These are phyloP conservation scores for Dione juno DNA, from an alignment of 2,888 invertebrate species.

Conservation along the genomic window DNA sequence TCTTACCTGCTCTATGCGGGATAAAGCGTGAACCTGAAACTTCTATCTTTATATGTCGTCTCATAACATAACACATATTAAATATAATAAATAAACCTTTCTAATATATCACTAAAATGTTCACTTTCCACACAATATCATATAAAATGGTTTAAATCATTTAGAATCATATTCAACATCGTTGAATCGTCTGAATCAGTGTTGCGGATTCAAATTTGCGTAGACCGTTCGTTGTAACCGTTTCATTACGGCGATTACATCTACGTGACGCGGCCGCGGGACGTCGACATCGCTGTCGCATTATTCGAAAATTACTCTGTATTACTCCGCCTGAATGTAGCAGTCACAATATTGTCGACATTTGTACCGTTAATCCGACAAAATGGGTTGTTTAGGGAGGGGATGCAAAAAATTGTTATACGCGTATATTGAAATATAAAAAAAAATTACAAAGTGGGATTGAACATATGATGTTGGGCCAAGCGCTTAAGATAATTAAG, in stretches of 20 bases:
- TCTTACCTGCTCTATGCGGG: too few species aligned
- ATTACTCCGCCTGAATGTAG: conserved; percentile 11
- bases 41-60: too few species aligned
- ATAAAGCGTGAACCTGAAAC: too few species aligned
- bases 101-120: background rate
- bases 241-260: conserved; percentile 15
- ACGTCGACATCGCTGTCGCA: conserved; percentile 36
- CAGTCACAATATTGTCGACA: background rate
- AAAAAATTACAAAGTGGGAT: too few species aligned
- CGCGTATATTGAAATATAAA: too few species aligned
- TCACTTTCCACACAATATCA: background rate
- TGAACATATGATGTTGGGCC: too few species aligned
- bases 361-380: background rate
- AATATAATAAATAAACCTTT: too few species aligned
- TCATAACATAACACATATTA: too few species aligned
- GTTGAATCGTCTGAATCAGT: background rate
- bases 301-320: conserved; percentile 33
- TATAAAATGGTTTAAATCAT: background rate
- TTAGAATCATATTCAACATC: background rate
- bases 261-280: conserved; percentile 20
- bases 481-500: too few species aligned
- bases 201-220: conserved; percentile 18
- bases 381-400: background rate
- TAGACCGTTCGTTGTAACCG: conserved; percentile 18
- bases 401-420: too few species aligned